phyloP scores from a whole-genome alignment of 2,888 invertebrate species.

The Nudaria mundana region DNA sequence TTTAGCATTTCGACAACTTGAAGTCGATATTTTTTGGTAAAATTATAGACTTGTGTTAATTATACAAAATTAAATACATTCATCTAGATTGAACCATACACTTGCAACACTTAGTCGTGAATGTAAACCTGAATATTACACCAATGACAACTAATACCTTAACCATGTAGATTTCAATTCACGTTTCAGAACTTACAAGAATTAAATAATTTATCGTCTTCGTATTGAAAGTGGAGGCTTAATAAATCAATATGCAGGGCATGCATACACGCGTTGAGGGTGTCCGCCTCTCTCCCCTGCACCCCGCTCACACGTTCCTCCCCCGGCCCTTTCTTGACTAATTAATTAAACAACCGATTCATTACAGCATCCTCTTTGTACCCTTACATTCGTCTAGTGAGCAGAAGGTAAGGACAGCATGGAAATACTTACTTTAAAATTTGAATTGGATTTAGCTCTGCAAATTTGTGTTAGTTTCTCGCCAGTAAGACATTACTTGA shows the following conservation, averaged over 20 bases:
- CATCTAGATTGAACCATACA: too few relatives aligned
- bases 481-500: too few relatives aligned
- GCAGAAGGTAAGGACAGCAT: slow-evolving; percentile 53
- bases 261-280: slow-evolving; percentile 63
- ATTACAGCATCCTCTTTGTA: slow-evolving; percentile 82
- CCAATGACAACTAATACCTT: too few relatives aligned
- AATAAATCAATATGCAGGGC: slow-evolving; percentile 81
- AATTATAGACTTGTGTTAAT: too few relatives aligned
- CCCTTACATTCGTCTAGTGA: slow-evolving; percentile 76
- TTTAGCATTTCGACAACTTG: too few relatives aligned
- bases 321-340: slow-evolving; percentile 80
- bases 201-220: slow-evolving; percentile 77
- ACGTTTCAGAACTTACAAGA: slow-evolving; percentile 67
- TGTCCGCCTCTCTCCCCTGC: slow-evolving; percentile 24
- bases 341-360: slow-evolving; percentile 90
- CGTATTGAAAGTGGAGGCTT: slow-evolving; percentile 62
- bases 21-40: too few relatives aligned
- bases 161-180: slow-evolving; percentile 38
- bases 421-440: slow-evolving; percentile 7
- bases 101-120: too few relatives aligned
- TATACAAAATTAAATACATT: too few relatives aligned
- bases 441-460: background rate
- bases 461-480: too few relatives aligned
- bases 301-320: slow-evolving; percentile 26
- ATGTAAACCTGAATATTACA: too few relatives aligned